phyloP scores from a whole-genome alignment of 2,888 invertebrate species.

The Lasioglossum figueresi region DNA sequence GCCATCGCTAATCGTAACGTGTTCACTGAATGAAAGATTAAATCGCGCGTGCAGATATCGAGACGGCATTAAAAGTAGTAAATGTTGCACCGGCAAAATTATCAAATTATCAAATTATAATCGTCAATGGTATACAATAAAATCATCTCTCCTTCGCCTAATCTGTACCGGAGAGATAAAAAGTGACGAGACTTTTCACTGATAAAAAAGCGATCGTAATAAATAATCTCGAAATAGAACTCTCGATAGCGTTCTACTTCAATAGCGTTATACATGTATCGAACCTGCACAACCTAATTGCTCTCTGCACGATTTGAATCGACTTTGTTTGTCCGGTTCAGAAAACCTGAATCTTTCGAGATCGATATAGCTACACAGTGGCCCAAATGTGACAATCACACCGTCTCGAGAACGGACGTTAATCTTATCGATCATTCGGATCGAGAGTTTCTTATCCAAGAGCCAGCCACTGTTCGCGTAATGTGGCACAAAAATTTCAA shows the following conservation, averaged over 20 bases:
- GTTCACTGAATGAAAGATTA: conserved; percentile 26
- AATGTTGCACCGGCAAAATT: neutral
- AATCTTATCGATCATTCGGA: conserved; percentile 68
- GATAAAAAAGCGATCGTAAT: neutral
- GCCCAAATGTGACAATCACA: conserved; percentile 36
- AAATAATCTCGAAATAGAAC: conserved; percentile 6
- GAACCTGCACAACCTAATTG: neutral
- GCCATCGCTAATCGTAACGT: neutral
- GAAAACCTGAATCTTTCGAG: conserved; percentile 10
- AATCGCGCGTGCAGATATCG: conserved; percentile 29
- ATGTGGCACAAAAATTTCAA: conserved; percentile 65
- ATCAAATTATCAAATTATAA: conserved; percentile 8
- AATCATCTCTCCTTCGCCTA: neutral
- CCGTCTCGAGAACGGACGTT: conserved; percentile 37
- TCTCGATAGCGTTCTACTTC: neutral
- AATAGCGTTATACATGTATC: neutral
- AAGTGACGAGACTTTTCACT: neutral
- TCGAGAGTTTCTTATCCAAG: conserved; percentile 63
- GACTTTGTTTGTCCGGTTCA: neutral
- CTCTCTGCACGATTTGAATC: neutral
- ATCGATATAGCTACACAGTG: conserved; percentile 19
- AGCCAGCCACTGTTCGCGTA: conserved; percentile 64
- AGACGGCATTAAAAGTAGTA: conserved; percentile 2
- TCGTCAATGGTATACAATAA: neutral
- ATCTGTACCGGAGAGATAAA: conserved; percentile 24